Evolutionary conservation across 1,140 invertebrate species (phyloP), one percentile per base, ranked within the genome.

Genomic region (Asobara japonica): DNA sequence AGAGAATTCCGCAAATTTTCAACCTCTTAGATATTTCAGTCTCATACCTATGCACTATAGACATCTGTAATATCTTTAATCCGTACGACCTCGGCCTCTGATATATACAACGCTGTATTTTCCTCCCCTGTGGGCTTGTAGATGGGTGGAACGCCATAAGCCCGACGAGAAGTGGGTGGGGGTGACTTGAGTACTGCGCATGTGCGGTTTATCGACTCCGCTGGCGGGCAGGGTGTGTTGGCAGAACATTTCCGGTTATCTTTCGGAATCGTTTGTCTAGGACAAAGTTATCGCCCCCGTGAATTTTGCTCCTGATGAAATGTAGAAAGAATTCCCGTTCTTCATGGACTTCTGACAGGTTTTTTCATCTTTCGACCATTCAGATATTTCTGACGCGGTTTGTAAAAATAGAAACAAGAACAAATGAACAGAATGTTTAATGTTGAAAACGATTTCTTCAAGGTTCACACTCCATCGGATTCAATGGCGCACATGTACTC

Each of bases 181-280:
- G 29, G 25, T 62, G 60, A 18, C 27, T 62, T 62, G 16, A 65
- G n/a, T 18, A 13, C 22, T 65, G 22, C 69, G 69, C 69, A 65
- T 3, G 33, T 61, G 69, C 69, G 69, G 69, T 71, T 71, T 71
- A 71, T 71, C 69, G 69, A 71, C 69, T 71, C 29, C 18, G 11
- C 60, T 62, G 25, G 29, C 13, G 27, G 60, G 41, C 36, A 33
- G 69, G 30, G 69, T 64, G 31, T 71, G 33, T 64, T 18, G 56
- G 56, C 13, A 62, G 29, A 36, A 31, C 33, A 38, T 48, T 69
- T 61, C 68, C 31, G 56, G 56, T 69, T 69, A 69, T 60, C 51
- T 33, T 22, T 51, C 11, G n/a, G 60, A 31, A 31, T 62, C 60
- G 60, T 62, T 62, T 62, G 60, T 62, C 60, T 31, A 62, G 25